Percentiles rank a stretch among this genome's conserved stretches.
Evolutionary conservation across 2,113 vertebrate genomes (phyloP).

Genomic region (Ginglymostoma cirratum): DNA sequence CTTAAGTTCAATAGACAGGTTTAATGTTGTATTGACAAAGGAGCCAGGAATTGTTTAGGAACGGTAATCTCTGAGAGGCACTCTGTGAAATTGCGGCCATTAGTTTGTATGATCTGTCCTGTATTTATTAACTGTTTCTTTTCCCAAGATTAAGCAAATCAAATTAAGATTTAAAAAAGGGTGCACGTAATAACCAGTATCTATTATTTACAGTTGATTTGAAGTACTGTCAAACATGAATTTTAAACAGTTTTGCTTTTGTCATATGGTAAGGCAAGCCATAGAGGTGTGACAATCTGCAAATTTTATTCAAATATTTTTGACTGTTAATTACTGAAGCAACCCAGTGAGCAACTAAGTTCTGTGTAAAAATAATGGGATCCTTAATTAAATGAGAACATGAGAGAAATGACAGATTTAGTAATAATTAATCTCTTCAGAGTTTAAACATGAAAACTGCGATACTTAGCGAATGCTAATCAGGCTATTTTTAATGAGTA

Average conservation of each 20-base stretch:
- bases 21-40: not conserved
- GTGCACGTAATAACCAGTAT: not conserved
- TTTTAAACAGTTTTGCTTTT: not conserved
- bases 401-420: slow-evolving; percentile 6
- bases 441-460: not conserved
- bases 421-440: slow-evolving; percentile 5
- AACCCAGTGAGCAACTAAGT: not conserved
- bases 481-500: not conserved
- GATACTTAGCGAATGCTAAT: not conserved
- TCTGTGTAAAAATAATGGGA: not conserved
- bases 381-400: slow-evolving; percentile 30
- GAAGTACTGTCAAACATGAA: slow-evolving; percentile 19
- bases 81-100: not conserved
- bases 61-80: not conserved
- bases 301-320: slow-evolving; percentile 23
- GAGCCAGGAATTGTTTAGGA: not conserved
- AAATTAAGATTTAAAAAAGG: not conserved
- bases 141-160: not conserved
- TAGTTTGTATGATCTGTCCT: not conserved
- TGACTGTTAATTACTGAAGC: slow-evolving; percentile 31
- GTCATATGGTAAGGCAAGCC: not conserved
- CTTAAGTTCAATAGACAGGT: not conserved
- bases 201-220: slow-evolving; percentile 30
- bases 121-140: not conserved
- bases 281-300: slow-evolving; percentile 28